These are phyloP conservation scores for Axinella damicornis DNA, from an alignment of 37 sponge, comb jelly and placozoan species.

Conservation along the genomic window DNA sequence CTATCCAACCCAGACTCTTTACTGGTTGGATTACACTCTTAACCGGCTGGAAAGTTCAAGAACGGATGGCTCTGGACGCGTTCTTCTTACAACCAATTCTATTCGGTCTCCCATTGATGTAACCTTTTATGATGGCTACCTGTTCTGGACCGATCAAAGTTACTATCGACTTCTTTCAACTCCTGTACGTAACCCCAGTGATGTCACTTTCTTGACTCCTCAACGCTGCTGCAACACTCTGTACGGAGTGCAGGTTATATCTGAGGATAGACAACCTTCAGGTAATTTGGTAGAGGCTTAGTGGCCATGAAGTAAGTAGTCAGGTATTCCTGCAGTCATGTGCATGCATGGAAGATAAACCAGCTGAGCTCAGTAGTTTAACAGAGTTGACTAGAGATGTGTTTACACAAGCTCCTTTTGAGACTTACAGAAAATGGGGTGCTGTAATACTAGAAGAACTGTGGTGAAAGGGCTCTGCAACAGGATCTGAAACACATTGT, in stretches of 20 bases:
- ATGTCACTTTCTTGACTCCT: neutral
- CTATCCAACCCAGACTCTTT: slow-evolving; percentile 55
- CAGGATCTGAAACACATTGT: too few relatives aligned
- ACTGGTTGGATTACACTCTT: slow-evolving; percentile 52
- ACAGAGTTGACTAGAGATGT: too few relatives aligned
- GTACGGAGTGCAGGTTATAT: slow-evolving; percentile 8
- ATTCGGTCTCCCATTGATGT: neutral
- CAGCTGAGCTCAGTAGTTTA: too few relatives aligned
- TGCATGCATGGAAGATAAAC: too few relatives aligned
- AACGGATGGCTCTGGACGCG: neutral
- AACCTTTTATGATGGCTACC: neutral
- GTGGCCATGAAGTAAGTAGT: too few relatives aligned
- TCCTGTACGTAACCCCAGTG: neutral
- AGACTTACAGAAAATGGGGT: too few relatives aligned
- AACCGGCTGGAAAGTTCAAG: neutral
- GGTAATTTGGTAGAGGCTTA: too few relatives aligned
- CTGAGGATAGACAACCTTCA: slow-evolving; percentile 3
- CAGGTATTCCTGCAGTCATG: too few relatives aligned
- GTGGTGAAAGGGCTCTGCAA: too few relatives aligned
- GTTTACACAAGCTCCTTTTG: too few relatives aligned
- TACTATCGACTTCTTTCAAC: slow-evolving; percentile 10
- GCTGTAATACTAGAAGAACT: too few relatives aligned
- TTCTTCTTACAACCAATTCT: slow-evolving; percentile 11
- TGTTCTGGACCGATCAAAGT: slow-evolving; percentile 32
- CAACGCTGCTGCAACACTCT: neutral